Evolutionary conservation across 2,113 vertebrate genomes (phyloP).

Genomic region (Notarius quadriscutis): DNA sequence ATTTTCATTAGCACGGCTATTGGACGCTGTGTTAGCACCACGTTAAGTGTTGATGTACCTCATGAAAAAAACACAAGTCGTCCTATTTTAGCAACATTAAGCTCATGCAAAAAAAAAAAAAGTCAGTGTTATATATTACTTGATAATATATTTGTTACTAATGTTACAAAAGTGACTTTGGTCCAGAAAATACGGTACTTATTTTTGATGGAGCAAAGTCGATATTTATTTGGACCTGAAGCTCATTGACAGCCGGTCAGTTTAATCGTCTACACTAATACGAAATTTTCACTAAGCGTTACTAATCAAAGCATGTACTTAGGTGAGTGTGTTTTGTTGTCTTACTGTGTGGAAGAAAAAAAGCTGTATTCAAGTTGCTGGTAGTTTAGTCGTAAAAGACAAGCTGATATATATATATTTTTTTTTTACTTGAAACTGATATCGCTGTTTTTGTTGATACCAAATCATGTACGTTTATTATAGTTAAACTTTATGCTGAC

Average conservation of each 20-base stretch:
- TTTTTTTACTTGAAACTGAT: conserved; percentile 5
- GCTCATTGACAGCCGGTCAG: neutral
- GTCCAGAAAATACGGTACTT: neutral
- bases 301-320: conserved; percentile 5
- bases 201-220: neutral
- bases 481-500: neutral
- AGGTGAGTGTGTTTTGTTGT: neutral
- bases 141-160: neutral
- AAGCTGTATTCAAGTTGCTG: conserved; percentile 9
- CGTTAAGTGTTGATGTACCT: neutral
- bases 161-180: neutral
- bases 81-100: neutral
- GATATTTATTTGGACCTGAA: neutral
- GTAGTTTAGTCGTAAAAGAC: neutral
- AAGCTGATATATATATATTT: neutral
- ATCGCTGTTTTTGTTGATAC: neutral
- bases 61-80: neutral
- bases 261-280: neutral
- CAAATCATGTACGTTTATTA: neutral
- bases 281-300: neutral
- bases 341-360: neutral
- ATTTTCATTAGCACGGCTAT: neutral
- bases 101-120: neutral
- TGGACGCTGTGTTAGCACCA: neutral
- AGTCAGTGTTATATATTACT: too few relatives aligned